Percentiles rank a stretch among this genome's conserved stretches.
Evolutionary conservation across 2,888 invertebrate genomes (phyloP).

Genomic region (Cosmia trapezina): DNA sequence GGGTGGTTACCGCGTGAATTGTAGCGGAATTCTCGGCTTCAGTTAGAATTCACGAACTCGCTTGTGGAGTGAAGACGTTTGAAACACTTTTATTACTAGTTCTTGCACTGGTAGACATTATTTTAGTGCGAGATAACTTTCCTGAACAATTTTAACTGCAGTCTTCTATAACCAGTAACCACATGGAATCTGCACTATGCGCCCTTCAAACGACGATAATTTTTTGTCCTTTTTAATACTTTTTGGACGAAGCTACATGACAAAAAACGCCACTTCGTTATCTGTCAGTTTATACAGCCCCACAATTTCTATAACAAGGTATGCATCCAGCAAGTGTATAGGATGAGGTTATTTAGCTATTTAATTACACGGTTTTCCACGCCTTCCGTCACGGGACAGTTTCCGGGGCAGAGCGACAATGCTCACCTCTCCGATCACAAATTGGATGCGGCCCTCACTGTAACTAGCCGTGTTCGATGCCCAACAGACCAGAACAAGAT

Average conservation of each 20-base stretch:
- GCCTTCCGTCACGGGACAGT: constrained; percentile 78
- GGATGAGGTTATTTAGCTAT: constrained; percentile 75
- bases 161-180: background rate
- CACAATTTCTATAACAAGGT: constrained; percentile 54
- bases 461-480: constrained; percentile 64
- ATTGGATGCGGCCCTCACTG: constrained; percentile 74
- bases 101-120: constrained; percentile 4
- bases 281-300: background rate
- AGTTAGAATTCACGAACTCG: constrained; percentile 41
- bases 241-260: constrained; percentile 22
- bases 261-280: constrained; percentile 18
- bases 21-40: constrained; percentile 58
- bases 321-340: constrained; percentile 67
- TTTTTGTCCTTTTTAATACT: constrained; percentile 11
- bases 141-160: constrained; percentile 16
- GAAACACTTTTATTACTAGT: constrained; percentile 32
- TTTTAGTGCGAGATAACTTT: constrained; percentile 17
- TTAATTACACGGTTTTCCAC: constrained; percentile 83
- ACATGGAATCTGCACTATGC: constrained; percentile 28
- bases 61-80: constrained; percentile 34
- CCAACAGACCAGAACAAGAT: constrained; percentile 71
- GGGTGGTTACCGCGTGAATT: constrained; percentile 57
- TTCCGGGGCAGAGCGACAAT: constrained; percentile 77
- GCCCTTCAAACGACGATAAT: constrained; percentile 3
- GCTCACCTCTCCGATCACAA: constrained; percentile 67